Evolutionary conservation across 2,113 vertebrate species (phyloP), one percentile per base, ranked within the genome.

Genomic region (Podarcis raffonei): DNA sequence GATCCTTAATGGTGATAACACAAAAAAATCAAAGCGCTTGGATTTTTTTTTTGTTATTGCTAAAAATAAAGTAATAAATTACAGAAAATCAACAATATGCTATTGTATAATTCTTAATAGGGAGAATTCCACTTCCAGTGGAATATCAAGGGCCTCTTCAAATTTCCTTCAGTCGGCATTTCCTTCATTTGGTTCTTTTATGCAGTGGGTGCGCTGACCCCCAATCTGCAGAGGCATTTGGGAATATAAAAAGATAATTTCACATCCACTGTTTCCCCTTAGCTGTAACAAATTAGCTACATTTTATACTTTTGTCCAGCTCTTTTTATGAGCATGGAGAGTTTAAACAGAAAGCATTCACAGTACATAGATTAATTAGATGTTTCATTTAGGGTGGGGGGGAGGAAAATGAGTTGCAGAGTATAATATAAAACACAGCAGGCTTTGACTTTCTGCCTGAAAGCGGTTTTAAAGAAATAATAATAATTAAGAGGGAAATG

Each of bases 321-420:
- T 95, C 93, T 93, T 95, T 96, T 95, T 89, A 94, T 81, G 93
- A 94, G 83, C 84, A 90, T 79, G 74, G 93, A 88, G 94, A 94
- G 78, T 95, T 97, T 95, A 96, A 97, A 94, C 57, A 95, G 93
- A 95, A 93, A 93, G 59, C 90, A 94, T 94, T 93, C 87, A 83
- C 92, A 95, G 94, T 95, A 95, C 94, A 92, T 87, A 91, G 93
- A 97, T 96, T 97, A 97, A 97, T 97, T 95, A 96, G 95, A 96
- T 94, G 91, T 94, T 96, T 96, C 95, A 94, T 92, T 92, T 93
- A 94, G 32, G 35, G 71, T 48, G n/a, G n/a, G n/a, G 15, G 4
- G 92, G 85, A 94, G 90, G 93, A 95, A 97, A 96, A 95, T 95
- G 94, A 97, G 93, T 96, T 95, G 91, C 95, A 91, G 90, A 90